phyloP scores from a whole-genome alignment of 1,140 invertebrate species.

The Megalopta genalis region DNA sequence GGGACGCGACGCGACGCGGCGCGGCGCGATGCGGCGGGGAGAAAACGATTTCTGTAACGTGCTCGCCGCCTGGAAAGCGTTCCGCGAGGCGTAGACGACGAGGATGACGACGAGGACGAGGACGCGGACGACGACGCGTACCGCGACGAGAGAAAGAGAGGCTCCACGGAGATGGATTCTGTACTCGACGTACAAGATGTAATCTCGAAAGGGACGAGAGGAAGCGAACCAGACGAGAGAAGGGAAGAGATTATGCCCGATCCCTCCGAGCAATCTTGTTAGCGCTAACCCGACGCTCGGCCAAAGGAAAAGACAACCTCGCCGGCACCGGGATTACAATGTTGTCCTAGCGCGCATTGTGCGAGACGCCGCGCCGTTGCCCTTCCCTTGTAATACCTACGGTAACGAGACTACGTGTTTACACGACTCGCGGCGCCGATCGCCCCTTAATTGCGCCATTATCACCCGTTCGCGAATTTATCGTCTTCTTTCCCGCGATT shows the following conservation, averaged over 20 bases:
- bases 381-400: constrained; percentile 27
- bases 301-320: constrained; percentile 59
- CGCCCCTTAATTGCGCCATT: constrained; percentile 10
- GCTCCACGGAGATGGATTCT: constrained; percentile 43
- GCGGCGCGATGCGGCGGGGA: constrained; percentile 18
- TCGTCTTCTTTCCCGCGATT: neutral
- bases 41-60: constrained; percentile 52
- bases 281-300: constrained; percentile 57
- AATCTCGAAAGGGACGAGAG: constrained; percentile 60
- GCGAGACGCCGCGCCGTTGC: constrained; percentile 1
- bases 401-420: constrained; percentile 16
- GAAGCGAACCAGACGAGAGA: constrained; percentile 43
- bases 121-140: no score
- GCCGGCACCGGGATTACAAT: constrained; percentile 29
- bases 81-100: constrained; percentile 18
- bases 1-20: constrained; percentile 5
- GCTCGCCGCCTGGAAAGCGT: constrained; percentile 30
- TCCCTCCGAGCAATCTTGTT: constrained; percentile 71
- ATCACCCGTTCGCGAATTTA: neutral
- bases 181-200: constrained; percentile 57
- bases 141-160: constrained; percentile 1
- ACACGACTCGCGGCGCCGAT: neutral
- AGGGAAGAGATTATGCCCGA: constrained; percentile 60
- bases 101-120: no score
- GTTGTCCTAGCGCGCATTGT: constrained; percentile 42